A percentile compares a stretch with the other conserved stretches of the same genome.
phyloP scores from a whole-genome alignment of 2,888 invertebrate species.

The Chloromyia formosa region DNA sequence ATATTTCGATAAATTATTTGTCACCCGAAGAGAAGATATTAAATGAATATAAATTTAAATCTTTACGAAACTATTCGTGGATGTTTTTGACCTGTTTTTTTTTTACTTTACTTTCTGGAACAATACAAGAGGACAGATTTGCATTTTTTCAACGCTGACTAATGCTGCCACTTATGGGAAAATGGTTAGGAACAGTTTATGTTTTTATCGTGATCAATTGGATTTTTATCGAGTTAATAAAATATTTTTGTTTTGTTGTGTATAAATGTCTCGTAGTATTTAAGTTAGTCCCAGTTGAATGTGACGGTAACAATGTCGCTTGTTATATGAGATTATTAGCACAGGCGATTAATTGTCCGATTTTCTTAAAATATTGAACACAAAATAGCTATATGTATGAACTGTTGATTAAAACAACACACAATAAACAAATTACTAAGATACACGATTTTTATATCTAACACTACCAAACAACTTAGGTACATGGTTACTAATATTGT shows the following conservation, averaged over 20 bases:
- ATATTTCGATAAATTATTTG: conserved; percentile 24
- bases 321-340: too few relatives aligned
- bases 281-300: conserved; percentile 18
- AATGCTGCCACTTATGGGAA: conserved; percentile 13
- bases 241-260: conserved; percentile 12
- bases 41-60: conserved; percentile 26
- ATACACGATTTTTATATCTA: not conserved
- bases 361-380: too few relatives aligned
- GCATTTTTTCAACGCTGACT: not conserved
- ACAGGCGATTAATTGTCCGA: too few relatives aligned
- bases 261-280: conserved; percentile 17
- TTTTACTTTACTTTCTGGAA: not conserved
- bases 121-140: not conserved
- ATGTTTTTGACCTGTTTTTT: conserved; percentile 15
- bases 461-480: too few relatives aligned
- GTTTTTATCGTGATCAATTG: not conserved
- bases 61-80: conserved; percentile 9
- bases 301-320: not conserved
- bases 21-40: conserved; percentile 25
- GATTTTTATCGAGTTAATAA: conserved; percentile 4
- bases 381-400: not conserved
- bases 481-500: too few relatives aligned
- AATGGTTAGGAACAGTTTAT: too few relatives aligned
- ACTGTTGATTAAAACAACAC: conserved; percentile 11
- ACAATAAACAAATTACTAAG: conserved; percentile 22